Evolutionary conservation across 2,888 invertebrate genomes (phyloP), one percentile per base, ranked within the genome.

Genomic region (Steinernema carpocapsae): DNA sequence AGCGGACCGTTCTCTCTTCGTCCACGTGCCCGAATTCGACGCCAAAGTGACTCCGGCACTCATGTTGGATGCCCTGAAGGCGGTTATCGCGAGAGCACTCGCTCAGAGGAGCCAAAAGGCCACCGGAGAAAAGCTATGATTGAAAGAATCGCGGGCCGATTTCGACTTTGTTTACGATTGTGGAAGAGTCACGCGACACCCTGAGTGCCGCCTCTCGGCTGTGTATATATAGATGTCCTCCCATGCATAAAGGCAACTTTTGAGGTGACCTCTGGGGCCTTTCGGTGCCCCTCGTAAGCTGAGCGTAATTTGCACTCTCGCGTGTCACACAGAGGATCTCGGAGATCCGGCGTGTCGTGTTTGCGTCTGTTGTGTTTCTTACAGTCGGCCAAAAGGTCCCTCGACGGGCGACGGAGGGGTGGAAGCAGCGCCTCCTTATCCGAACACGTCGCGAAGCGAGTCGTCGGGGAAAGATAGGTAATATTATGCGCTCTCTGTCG

Each of bases 11-110:
- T 48, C 72, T n/a, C 70, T 77, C 12, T 77, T 77, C 51, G 77
- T 77, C 14, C 77, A 77, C 73, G 70, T 77, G 32, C 77, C 77
- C 7, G 71, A 70, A 12, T 78, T 77, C 42, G 72, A 76, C 32
- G 10, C 24, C 26, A 1, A 42, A 19, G 70, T 46, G 24, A 42
- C 56, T 26, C 24, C 26, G 56, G 56, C 22, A 6, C 56, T 56
- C 24, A 26, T 56, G 56, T 26, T 56, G n/a, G n/a, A 19, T 12
- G 56, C 22, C 26, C 22, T 56, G 24, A 56, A 56, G 26, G 56
- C 56, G 4, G 26, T 56, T 4, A 24, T 56, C 56, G 56, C 56
- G 2, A 24, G 56, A 4, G 56, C 56, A 17, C 22, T 56, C 17
- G 56, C 22, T 6, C 56, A 56, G 56, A 22, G 56, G 4, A 22